Conservation (phyloP, 64 coral and sea anemone species). For the Pocillopora damicornis region DNA sequence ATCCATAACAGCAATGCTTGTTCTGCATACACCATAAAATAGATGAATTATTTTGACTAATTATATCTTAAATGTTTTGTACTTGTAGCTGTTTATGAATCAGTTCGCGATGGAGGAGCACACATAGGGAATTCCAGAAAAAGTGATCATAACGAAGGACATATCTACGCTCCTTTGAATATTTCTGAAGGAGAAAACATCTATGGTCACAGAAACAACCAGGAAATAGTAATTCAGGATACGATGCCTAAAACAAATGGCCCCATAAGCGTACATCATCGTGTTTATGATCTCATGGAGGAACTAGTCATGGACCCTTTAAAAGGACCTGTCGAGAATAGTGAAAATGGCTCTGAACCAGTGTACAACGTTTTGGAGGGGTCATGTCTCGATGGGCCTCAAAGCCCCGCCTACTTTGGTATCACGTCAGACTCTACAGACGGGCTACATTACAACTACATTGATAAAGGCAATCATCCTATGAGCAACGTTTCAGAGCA, state of each 20-base stretch:
- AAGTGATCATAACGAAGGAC: too few species aligned
- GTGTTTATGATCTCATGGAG: not conserved
- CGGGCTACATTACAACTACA: too few species aligned
- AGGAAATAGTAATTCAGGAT: not conserved
- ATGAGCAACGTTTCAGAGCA: too few species aligned
- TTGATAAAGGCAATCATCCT: too few species aligned
- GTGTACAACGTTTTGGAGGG: conserved; percentile 7
- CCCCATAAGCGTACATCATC: not conserved
- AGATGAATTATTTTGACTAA: too few species aligned
- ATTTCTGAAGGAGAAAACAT: not conserved
- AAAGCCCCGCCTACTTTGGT: too few species aligned
- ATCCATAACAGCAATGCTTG: too few species aligned
- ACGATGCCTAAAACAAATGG: not conserved
- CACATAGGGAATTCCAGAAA: not conserved
- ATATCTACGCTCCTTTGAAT: too few species aligned
- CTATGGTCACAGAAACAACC: not conserved
- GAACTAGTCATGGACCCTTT: not conserved
- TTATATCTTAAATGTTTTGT: not conserved
- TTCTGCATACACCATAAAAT: too few species aligned
- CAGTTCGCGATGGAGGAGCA: not conserved
- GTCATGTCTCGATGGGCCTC: too few species aligned
- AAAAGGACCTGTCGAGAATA: not conserved
- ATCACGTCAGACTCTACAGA: too few species aligned
- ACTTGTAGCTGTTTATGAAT: not conserved
- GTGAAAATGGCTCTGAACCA: not conserved